Base-by-base conservation (phyloP, 2,797 vertebrate genomes). In the Myripristis murdjan region DNA sequence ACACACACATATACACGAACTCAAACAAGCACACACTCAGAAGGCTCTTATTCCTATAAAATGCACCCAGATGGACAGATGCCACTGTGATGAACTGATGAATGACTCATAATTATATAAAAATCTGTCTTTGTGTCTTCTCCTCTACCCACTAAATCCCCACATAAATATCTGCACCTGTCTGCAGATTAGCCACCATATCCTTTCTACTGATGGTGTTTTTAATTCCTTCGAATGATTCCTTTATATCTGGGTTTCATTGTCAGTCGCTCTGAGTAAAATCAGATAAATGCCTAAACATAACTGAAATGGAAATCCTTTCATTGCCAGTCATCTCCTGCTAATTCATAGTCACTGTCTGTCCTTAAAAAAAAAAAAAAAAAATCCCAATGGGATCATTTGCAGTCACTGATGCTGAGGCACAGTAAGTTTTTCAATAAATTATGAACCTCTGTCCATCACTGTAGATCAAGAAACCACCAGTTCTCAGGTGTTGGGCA, bases 71-170 rank as follows among this genome's bases (percentile, higher is more conserved):
- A 85, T 89, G 76, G 76, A 85, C 72, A 84, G 84, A 88, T 87
- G 81, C 83, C 72, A 73, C 74, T 48, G 62, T 79, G 75, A 82
- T 75, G 54, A 79, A 70, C 75, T 79, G 60, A 65, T 49, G 26
- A 73, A 62, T 89, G 89, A 88, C 60, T 84, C 82, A 83, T 53
- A 49, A 47, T 83, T 82, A 86, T 59, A 68, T 87, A 87, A 84
- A 77, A 77, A 74, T 77, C 64, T 60, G 67, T 83, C 70, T 82
- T 57, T 75, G 22, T 49, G 7, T 49, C 20, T 12, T 80, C 61
- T 82, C 22, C 39, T 49, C 67, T 79, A 54, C 56, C 67, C 26
- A 12, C 62, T 62, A 61, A 69, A 66, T 66, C 52, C 22, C 52
- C 41, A 55, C 62, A 64, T 66, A 77, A 57, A 77, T 73, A 49